phyloP scores from a whole-genome alignment of 2,888 invertebrate genomes.

The Tenthredo amoena region DNA sequence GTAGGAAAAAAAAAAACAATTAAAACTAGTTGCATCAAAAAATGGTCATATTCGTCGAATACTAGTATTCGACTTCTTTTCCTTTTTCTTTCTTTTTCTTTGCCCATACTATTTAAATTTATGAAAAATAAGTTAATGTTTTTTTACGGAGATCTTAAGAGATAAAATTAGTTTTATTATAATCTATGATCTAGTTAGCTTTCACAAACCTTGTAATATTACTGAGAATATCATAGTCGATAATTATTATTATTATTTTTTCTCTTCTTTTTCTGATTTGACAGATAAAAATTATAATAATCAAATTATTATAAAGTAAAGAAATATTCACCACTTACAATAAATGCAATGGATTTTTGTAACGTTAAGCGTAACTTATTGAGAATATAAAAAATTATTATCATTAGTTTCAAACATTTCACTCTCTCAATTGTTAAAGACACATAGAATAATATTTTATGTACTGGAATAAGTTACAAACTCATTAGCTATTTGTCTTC shows the following conservation, averaged over 20 bases:
- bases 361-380: slow-evolving; percentile 40
- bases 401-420: slow-evolving; percentile 50
- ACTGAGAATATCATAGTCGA: slow-evolving; percentile 23
- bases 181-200: slow-evolving; percentile 45
- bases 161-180: slow-evolving; percentile 41
- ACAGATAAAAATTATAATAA: slow-evolving; percentile 56
- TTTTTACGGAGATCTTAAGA: slow-evolving; percentile 39
- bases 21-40: slow-evolving; percentile 6
- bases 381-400: slow-evolving; percentile 57
- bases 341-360: slow-evolving; percentile 61
- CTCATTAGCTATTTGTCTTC: background rate
- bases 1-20: background rate
- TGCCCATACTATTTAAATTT: slow-evolving; percentile 21
- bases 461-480: slow-evolving; percentile 23
- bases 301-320: slow-evolving; percentile 53
- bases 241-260: background rate
- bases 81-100: slow-evolving; percentile 3
- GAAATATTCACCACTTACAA: slow-evolving; percentile 66
- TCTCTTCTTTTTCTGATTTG: slow-evolving; percentile 9
- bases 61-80: background rate
- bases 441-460: slow-evolving; percentile 22
- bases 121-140: slow-evolving; percentile 39
- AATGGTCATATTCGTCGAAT: background rate
- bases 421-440: slow-evolving; percentile 51
- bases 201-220: slow-evolving; percentile 47